A percentile compares a stretch with the other conserved stretches of the same genome.
Evolutionary conservation across 2,797 vertebrate species (phyloP).

Genomic region (Aphelocoma californica): DNA sequence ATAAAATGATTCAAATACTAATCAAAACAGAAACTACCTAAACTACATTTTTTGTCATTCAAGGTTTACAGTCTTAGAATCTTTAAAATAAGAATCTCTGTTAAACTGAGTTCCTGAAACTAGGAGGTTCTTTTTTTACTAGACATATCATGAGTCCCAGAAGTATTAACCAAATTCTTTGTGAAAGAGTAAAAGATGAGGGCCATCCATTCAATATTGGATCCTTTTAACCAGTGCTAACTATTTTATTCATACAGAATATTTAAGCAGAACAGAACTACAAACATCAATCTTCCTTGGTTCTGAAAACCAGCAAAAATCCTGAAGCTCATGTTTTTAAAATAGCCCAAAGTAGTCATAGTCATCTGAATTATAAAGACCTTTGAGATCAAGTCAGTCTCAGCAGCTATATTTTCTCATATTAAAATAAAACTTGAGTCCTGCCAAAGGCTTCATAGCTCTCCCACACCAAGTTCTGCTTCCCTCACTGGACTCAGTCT

Average conservation of each 20-base stretch:
- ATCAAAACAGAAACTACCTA: neutral
- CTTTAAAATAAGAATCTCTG: neutral
- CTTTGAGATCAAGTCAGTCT: neutral
- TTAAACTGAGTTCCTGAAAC: neutral
- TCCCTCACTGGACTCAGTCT: neutral
- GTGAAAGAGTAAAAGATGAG: neutral
- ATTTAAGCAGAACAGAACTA: neutral
- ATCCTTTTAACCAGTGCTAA: neutral
- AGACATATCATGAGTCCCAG: neutral
- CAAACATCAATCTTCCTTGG: neutral
- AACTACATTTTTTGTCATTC: neutral
- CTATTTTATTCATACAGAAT: slow-evolving; percentile 14
- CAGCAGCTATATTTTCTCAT: neutral
- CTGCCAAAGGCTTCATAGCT: neutral
- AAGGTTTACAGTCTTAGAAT: neutral
- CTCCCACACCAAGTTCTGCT: neutral
- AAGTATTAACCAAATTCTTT: neutral
- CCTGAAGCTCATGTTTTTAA: neutral
- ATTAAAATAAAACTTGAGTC: neutral
- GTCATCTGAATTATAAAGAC: slow-evolving; percentile 20
- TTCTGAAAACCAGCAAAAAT: neutral
- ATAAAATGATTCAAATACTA: neutral
- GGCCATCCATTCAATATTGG: neutral
- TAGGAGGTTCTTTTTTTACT: neutral
- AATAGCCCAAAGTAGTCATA: neutral